Percentiles rank a stretch among this genome's conserved stretches.
Conservation (phyloP, 2,888 invertebrate species). For the Drosophila flavopinicola region DNA sequence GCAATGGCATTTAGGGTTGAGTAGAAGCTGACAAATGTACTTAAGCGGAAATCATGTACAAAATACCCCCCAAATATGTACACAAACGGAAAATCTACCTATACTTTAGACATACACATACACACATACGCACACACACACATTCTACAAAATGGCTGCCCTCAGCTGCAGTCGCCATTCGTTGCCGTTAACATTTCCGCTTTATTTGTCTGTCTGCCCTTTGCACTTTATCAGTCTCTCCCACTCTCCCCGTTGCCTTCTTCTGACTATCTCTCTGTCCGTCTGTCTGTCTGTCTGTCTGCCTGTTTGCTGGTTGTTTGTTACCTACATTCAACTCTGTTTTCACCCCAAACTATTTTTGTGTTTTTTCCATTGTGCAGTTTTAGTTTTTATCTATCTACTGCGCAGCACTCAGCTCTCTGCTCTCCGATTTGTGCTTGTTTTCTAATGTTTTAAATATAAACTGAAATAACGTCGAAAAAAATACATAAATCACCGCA, state of each 20-base stretch:
- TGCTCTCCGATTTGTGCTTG: constrained; percentile 35
- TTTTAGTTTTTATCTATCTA: constrained; percentile 59
- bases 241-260: constrained; percentile 5
- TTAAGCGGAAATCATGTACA: constrained; percentile 70
- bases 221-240: constrained; percentile 53
- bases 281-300: constrained; percentile 19
- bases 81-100: constrained; percentile 37
- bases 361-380: constrained; percentile 31
- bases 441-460: constrained; percentile 76
- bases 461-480: constrained; percentile 75
- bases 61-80: constrained; percentile 43
- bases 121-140: not conserved
- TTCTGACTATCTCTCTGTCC: constrained; percentile 14
- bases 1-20: constrained; percentile 20
- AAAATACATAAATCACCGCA: constrained; percentile 72
- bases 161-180: constrained; percentile 58
- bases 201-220: constrained; percentile 68
- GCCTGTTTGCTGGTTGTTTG: constrained; percentile 53
- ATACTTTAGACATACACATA: constrained; percentile 12
- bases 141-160: constrained; percentile 55
- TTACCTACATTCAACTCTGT: constrained; percentile 50
- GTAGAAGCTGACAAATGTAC: constrained; percentile 45
- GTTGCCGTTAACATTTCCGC: constrained; percentile 79
- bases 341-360: constrained; percentile 1
- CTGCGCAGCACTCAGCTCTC: constrained; percentile 1